These are phyloP conservation scores for Phataginus tricuspis DNA, from an alignment of 2,797 vertebrate genomes.

Conservation along the genomic window DNA sequence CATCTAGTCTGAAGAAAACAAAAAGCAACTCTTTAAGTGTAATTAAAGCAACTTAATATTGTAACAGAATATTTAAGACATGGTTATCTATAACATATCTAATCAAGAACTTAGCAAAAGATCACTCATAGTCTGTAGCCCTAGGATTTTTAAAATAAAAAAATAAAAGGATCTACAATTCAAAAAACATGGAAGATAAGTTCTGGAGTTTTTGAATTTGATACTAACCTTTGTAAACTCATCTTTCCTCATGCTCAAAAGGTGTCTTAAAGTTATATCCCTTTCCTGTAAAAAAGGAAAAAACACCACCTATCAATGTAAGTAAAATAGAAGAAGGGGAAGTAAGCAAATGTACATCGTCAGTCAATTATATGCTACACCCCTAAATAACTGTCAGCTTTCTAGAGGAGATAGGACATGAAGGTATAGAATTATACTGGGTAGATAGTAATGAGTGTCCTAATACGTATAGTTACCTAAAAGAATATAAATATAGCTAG, in stretches of 20 bases:
- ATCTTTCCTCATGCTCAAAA: slow-evolving; percentile 91
- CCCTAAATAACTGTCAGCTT: background rate
- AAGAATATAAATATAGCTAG: background rate
- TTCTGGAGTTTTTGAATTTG: slow-evolving; percentile 47
- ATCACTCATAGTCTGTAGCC: background rate
- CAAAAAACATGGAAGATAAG: background rate
- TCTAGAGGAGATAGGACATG: background rate
- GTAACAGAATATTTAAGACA: slow-evolving; percentile 5
- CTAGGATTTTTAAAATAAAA: slow-evolving; percentile 38
- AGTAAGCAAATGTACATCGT: background rate
- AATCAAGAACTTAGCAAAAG: slow-evolving; percentile 28
- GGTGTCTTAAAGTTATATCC: slow-evolving; percentile 90
- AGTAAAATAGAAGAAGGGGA: slow-evolving; percentile 60
- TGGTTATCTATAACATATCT: background rate
- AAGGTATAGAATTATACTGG: background rate
- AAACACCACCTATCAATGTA: background rate
- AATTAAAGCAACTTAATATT: slow-evolving; percentile 29
- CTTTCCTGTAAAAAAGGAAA: slow-evolving; percentile 87
- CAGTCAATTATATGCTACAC: background rate
- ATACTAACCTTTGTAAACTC: slow-evolving; percentile 92
- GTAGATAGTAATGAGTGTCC: background rate
- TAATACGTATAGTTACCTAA: background rate
- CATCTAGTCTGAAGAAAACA: slow-evolving; percentile 1
- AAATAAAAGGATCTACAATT: slow-evolving; percentile 38
- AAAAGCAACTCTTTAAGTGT: background rate